A percentile compares a stretch with the other conserved stretches of the same genome.
phyloP scores from a whole-genome alignment of 2,797 vertebrate species.

The Brachyalestes nurse region DNA sequence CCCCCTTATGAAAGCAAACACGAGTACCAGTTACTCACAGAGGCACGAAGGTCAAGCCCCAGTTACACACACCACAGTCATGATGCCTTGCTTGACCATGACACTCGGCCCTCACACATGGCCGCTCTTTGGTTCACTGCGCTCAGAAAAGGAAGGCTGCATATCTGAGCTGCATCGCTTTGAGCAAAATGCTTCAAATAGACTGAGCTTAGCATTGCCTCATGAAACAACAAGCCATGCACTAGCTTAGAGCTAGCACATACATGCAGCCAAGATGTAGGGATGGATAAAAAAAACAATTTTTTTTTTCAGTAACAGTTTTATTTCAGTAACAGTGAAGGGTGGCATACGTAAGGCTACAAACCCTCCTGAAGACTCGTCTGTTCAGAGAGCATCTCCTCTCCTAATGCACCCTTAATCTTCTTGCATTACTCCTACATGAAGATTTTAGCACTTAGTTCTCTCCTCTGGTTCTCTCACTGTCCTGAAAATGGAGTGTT shows the following conservation, averaged over 20 bases:
- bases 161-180: not conserved
- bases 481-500: too few species aligned
- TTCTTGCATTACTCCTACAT: too few species aligned
- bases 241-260: not conserved
- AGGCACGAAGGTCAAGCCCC: slow-evolving; percentile 42
- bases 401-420: too few species aligned
- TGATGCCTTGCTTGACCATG: slow-evolving; percentile 61
- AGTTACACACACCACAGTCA: slow-evolving; percentile 60
- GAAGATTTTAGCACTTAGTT: too few species aligned
- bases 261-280: not conserved
- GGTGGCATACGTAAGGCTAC: too few species aligned
- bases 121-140: slow-evolving; percentile 55
- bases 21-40: slow-evolving; percentile 20
- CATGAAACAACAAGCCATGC: slow-evolving; percentile 2
- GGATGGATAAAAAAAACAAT: too few species aligned
- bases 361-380: too few species aligned
- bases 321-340: too few species aligned
- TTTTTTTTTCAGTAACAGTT: too few species aligned
- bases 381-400: too few species aligned
- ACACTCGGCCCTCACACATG: slow-evolving; percentile 67
- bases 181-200: slow-evolving; percentile 9
- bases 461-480: too few species aligned
- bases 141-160: not conserved
- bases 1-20: not conserved
- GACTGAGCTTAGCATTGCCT: not conserved